Evolutionary conservation across 1,140 invertebrate genomes (phyloP), one percentile per base, ranked within the genome.

Genomic region (Drosophila sturtevanti): DNA sequence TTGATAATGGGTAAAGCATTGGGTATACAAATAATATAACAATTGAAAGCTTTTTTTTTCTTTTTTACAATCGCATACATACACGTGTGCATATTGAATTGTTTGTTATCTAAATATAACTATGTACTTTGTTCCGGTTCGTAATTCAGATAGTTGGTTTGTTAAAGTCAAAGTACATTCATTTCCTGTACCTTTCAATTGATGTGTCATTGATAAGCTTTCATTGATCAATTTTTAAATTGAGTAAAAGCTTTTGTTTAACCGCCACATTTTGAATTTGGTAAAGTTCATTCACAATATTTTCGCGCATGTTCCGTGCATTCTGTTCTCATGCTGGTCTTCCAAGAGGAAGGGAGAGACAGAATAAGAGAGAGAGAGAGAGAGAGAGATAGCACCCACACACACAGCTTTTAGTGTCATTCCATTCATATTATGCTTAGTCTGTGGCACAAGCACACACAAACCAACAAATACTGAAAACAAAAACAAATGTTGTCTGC

Each of bases 401-500:
- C 67, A 61, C 56, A 34, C 9, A 56, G 27, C 27, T 56, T 56
- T 31, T 35, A 34, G 14, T 56, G 27, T 56, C 31, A 34, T 56
- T 56, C 31, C 54, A 56, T 56, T 56, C 54, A 56, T 56, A 56
- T 56, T 56, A 56, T 56, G 54, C 54, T 56, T 27, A 56, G 31
- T 56, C 22, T 56, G 14, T 35, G 54, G 27, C 27, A 31, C 24
- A 69, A 38, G 65, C 63, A 65, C 35, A 52, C 56, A 61, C 68
- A 62, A 56, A 48, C 38, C 44, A 68, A 58, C 74, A 64, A 65
- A 73, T 77, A 76, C 69, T 48, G 71, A 77, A 69, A 69, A 61
- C 74, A 77, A 73, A 69, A 73, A 77, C 74, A 73, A 77, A 73
- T 69, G 70, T 65, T 77, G 65, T 77, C 74, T 69, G 67, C 63